phyloP scores from a whole-genome alignment of 1,140 invertebrate genomes.

The Pararge aegeria region DNA sequence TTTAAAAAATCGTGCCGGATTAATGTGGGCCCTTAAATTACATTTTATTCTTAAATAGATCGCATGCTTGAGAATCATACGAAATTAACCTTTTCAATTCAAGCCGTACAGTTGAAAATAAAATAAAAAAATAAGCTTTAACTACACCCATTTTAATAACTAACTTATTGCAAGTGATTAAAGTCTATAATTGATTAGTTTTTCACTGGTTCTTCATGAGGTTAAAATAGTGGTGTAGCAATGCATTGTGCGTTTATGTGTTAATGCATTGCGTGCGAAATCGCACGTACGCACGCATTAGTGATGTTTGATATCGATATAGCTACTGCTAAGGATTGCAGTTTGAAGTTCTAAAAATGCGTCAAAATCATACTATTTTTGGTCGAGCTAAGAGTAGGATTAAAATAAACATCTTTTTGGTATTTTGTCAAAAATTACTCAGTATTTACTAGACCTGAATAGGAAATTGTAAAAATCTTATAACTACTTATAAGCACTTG shows the following conservation, averaged over 20 bases:
- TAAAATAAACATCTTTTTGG: too few relatives aligned
- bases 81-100: not conserved
- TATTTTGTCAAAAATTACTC: too few relatives aligned
- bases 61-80: not conserved
- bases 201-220: not conserved
- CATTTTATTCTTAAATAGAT: too few relatives aligned
- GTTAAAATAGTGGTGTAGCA: slow-evolving; percentile 24
- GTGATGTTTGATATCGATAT: slow-evolving; percentile 30
- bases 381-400: too few relatives aligned
- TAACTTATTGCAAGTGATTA: not conserved
- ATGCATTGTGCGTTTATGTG: slow-evolving; percentile 37
- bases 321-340: too few relatives aligned
- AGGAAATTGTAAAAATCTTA: too few relatives aligned
- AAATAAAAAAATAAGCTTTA: not conserved
- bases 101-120: not conserved
- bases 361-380: too few relatives aligned
- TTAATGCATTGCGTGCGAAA: slow-evolving; percentile 42
- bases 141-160: not conserved
- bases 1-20: too few relatives aligned
- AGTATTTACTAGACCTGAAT: too few relatives aligned
- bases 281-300: slow-evolving; percentile 48
- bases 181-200: not conserved
- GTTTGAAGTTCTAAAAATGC: not conserved
- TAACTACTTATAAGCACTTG: too few relatives aligned
- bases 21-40: too few relatives aligned